Evolutionary conservation across 2,113 vertebrate species (phyloP).

Genomic region (Poecile atricapillus): DNA sequence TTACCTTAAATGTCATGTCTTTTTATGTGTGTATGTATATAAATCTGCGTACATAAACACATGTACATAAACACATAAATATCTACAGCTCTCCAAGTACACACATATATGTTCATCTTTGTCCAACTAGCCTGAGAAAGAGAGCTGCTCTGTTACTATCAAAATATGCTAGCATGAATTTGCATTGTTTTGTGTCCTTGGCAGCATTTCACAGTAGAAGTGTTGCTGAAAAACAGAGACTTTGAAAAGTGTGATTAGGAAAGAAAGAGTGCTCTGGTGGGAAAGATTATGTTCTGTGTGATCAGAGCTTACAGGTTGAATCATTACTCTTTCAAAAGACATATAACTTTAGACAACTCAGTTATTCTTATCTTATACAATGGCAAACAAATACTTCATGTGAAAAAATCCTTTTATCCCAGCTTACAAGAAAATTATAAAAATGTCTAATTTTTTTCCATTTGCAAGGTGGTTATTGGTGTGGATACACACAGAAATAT

Average conservation of each 20-base stretch:
- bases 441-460: neutral
- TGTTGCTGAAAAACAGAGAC: neutral
- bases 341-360: neutral
- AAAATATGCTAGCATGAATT: neutral
- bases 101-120: neutral
- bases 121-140: neutral
- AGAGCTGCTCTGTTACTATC: neutral
- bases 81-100: neutral
- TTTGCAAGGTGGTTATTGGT: neutral
- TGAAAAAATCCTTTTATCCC: neutral
- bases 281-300: conserved; percentile 18
- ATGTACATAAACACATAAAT: neutral
- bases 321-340: conserved; percentile 20
- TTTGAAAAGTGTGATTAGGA: neutral
- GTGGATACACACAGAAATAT: neutral
- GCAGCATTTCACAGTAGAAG: neutral
- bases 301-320: conserved; percentile 31
- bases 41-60: neutral
- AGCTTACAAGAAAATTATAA: neutral
- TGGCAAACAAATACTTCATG: neutral
- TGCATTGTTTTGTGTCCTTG: neutral
- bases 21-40: neutral
- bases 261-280: conserved; percentile 9
- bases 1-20: neutral
- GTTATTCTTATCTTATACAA: neutral